Evolutionary conservation across 2,888 invertebrate species (phyloP).

Genomic region (Lasioglossum leucozonium): DNA sequence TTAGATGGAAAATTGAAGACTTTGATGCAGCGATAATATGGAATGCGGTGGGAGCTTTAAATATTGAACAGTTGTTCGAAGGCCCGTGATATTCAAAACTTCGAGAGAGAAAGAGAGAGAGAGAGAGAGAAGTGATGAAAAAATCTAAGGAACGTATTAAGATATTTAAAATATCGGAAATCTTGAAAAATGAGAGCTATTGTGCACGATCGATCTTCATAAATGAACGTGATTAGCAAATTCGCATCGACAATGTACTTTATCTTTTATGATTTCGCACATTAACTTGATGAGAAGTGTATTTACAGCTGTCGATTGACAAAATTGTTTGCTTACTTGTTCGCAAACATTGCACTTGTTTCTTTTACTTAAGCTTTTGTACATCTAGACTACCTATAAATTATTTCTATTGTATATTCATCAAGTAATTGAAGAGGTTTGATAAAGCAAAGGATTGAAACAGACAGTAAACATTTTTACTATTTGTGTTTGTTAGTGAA

Average conservation of each 20-base stretch:
- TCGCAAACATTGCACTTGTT: not conserved
- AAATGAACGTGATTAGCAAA: not conserved
- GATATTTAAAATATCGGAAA: slow-evolving; percentile 2
- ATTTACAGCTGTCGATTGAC: not conserved
- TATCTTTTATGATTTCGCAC: not conserved
- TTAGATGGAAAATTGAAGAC: not conserved
- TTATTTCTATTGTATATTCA: no score
- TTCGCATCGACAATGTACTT: not conserved
- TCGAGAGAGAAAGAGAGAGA: not conserved
- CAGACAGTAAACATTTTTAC: no score
- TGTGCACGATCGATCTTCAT: not conserved
- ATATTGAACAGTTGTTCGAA: not conserved
- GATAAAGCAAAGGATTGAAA: not conserved
- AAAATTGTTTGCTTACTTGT: not conserved
- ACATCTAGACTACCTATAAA: no score
- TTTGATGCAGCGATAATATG: not conserved
- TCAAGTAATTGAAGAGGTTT: no score
- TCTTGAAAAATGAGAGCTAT: not conserved
- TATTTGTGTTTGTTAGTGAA: no score
- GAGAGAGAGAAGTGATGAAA: not conserved
- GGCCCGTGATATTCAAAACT: not conserved
- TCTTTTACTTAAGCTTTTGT: no score
- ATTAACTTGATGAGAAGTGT: not conserved
- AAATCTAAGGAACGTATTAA: not conserved
- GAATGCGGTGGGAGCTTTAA: not conserved